Base-by-base conservation (phyloP, 2,888 invertebrate genomes). In the Pristionchus fissidentatus region DNA sequence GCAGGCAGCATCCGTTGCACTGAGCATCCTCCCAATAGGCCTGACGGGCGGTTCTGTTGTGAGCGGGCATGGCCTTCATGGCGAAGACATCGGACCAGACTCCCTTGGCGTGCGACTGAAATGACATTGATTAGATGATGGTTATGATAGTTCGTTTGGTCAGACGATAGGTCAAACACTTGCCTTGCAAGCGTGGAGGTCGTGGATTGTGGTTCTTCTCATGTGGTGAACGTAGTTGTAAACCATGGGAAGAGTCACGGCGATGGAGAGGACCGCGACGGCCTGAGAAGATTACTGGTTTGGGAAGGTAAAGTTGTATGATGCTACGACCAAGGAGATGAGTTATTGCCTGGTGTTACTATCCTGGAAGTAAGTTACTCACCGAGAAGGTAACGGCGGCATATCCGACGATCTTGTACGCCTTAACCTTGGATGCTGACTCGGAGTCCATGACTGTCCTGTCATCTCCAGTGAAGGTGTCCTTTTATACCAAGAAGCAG, bases 1-100 rank as follows among this genome's bases (percentile, higher is more conserved):
- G 79, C n/a, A 41, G 79, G 35, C 79, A 80, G 79, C 79, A 80
- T 26, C 79, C 79, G 26, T 80, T 80, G 79, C 79, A 80, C 79
- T 80, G 55, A 41, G 57, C 38, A 60, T 80, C 79, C 60, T 80
- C 57, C 57, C 60, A 55, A 43, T 80, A 80, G 41, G 79, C 79
- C 79, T 80, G 79, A 60, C 79, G 79, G 60, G 79, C 79, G 57
- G 79, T 80, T n/a, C 79, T n/a, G 79, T 80, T 80, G 79, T 60
- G 79, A 29, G 38, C 19, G 26, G 79, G 79, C 15, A 80, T 57
- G 38, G 57, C 79, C 57, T 57, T 57, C 26, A 80, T 57, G 41
- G 79, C 60, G 57, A 43, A 38, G 79, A 80, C 60, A 29, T 80
- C 79, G 38, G 41, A 19, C 79, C 79, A 80, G 41, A 80, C 79